A percentile compares a stretch with the other conserved stretches of the same genome.
Evolutionary conservation across 2,888 invertebrate species (phyloP).

Genomic region (Mimumesa dahlbomi): DNA sequence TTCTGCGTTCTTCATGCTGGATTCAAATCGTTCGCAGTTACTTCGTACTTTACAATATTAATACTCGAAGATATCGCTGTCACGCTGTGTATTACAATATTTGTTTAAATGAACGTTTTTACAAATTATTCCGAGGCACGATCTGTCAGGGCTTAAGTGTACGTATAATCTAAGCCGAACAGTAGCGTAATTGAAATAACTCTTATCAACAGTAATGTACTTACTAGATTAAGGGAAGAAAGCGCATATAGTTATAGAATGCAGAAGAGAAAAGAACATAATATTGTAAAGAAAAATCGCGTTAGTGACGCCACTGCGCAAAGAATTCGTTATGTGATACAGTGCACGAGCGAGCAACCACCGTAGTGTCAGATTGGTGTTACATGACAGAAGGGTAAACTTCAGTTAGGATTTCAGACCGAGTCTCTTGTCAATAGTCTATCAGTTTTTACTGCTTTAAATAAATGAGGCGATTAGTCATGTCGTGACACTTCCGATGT

Average conservation of each 20-base stretch:
- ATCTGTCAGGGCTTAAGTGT: too few species aligned
- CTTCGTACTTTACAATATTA: background rate
- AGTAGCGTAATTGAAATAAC: too few species aligned
- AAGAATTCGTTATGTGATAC: conserved; percentile 67
- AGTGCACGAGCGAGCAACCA: conserved; percentile 55
- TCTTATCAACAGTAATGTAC: too few species aligned
- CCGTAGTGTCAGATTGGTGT: conserved; percentile 61
- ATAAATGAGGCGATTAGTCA: too few species aligned
- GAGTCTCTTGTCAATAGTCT: conserved; percentile 1
- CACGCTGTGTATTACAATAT: background rate
- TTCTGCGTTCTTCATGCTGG: conserved; percentile 5
- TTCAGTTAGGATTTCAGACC: conserved; percentile 47
- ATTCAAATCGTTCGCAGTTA: background rate
- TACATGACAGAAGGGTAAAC: conserved; percentile 54
- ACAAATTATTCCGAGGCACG: too few species aligned
- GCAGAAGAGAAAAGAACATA: too few species aligned
- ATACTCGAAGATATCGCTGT: too few species aligned
- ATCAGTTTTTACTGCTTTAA: background rate
- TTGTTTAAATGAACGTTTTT: too few species aligned
- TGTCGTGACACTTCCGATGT: too few species aligned
- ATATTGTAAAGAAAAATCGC: background rate
- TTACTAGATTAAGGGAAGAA: too few species aligned
- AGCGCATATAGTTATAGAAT: too few species aligned
- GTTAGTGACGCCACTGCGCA: conserved; percentile 60
- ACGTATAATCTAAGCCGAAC: too few species aligned